Evolutionary conservation across 2,888 invertebrate genomes (phyloP).

Genomic region (Synergus japonicus): DNA sequence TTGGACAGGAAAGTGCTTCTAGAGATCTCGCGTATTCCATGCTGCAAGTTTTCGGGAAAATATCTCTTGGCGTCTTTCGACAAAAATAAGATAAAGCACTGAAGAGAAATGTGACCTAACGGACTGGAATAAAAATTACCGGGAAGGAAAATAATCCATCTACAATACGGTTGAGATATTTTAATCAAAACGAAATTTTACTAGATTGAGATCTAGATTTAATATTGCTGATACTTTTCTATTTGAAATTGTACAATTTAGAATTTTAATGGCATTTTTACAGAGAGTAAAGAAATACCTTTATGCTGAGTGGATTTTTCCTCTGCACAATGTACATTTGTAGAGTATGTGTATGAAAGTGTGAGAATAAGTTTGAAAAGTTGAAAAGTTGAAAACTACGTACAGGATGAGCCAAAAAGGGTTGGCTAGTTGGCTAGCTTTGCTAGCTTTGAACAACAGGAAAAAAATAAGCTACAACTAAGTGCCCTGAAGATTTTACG

Average conservation of each 20-base stretch:
- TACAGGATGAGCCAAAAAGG: neutral
- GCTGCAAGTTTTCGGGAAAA: slow-evolving; percentile 34
- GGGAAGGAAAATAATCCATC: neutral
- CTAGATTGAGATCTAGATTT: neutral
- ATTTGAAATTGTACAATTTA: neutral
- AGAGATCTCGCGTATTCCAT: slow-evolving; percentile 16
- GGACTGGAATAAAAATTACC: neutral
- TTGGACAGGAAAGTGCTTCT: slow-evolving; percentile 6
- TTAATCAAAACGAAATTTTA: slow-evolving; percentile 14
- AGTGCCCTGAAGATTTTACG: slow-evolving; percentile 48
- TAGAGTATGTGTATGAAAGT: neutral
- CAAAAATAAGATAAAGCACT: neutral
- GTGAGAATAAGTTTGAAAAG: neutral
- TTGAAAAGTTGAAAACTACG: neutral
- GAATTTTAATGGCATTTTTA: no score
- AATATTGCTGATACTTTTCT: no score
- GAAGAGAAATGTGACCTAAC: slow-evolving; percentile 1
- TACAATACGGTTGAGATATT: neutral
- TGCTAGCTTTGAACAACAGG: slow-evolving; percentile 26
- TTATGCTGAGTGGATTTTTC: neutral
- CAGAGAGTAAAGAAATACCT: no score
- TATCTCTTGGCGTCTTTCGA: slow-evolving; percentile 24
- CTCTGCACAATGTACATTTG: neutral
- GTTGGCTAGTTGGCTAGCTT: slow-evolving; percentile 17
- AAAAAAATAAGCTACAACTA: slow-evolving; percentile 31